Evolutionary conservation across 2,888 invertebrate species (phyloP), one percentile per base, ranked within the genome.

Genomic region (Drymonia ruficornis): DNA sequence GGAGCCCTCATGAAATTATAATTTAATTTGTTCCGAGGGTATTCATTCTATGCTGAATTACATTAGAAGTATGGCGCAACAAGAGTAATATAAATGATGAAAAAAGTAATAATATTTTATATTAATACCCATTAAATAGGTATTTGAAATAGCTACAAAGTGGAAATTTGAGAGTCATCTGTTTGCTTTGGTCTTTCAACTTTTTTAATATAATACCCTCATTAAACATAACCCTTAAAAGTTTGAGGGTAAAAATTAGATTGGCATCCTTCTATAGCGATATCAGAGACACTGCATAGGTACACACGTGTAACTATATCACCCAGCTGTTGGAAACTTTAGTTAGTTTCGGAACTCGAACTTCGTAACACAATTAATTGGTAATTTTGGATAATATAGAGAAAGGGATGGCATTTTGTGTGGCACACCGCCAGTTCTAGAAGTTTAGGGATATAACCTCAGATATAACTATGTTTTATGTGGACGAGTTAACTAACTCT

Each of bases 1-100:
- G 76, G 78, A 63, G 76, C 70, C 66, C 86, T 89, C 87, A 89
- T 89, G 89, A 90, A 89, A 90, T 89, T 89, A 87, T 89, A 91
- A 89, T 89, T 89, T 89, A 86, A 89, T 90, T 89, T 89, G 79
- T 75, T 76, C 72, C 65, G 53, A 67, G 74, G 65, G 73, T 78
- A 76, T 76, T 74, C 75, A 66, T 74, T 76, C 67, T 66, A 60
- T 67, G 71, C 63, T 65, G 65, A 70, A 76, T 76, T 59, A 70
- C 67, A 75, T 76, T 78, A 67, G 72, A 70, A 81, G 76, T 76
- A 80, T 76, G 73, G 70, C 74, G 76, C 66, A 64, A 65, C 56
- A 74, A 76, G 23, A 2, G 1, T 23, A 1, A n/a, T n/a, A n/a
- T n/a, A n/a, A n/a, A n/a, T n/a, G n/a, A n/a, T n/a, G n/a, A n/a